Evolutionary conservation across 2,797 vertebrate genomes (phyloP).

Genomic region (Aplochiton taeniatus): DNA sequence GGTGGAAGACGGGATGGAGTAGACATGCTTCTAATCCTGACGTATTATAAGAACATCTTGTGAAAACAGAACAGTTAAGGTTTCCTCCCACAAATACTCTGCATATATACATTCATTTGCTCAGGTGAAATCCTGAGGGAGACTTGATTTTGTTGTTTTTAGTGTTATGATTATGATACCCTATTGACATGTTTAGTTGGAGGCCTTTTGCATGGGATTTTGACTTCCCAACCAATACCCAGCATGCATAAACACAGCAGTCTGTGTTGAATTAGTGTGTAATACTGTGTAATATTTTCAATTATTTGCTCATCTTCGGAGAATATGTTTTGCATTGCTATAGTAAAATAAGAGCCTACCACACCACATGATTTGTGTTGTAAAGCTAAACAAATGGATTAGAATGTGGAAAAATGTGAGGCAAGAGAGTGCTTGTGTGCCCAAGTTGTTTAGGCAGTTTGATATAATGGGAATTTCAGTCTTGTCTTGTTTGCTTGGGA

Average conservation of each 20-base stretch:
- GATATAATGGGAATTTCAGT: constrained; percentile 75
- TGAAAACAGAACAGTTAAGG: constrained; percentile 13
- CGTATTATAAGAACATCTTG: neutral
- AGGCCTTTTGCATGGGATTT: constrained; percentile 33
- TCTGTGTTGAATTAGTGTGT: constrained; percentile 20
- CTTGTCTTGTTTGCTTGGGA: constrained; percentile 78
- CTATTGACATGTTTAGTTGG: constrained; percentile 16
- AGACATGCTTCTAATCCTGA: constrained; percentile 20
- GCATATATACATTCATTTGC: too few species aligned
- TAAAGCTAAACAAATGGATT: constrained; percentile 73
- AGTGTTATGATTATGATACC: constrained; percentile 31
- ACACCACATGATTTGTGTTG: constrained; percentile 52
- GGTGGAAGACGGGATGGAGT: constrained; percentile 4
- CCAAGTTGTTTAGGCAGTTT: constrained; percentile 66
- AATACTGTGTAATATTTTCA: constrained; percentile 54
- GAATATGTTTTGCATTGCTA: constrained; percentile 25
- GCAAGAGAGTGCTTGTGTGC: constrained; percentile 47
- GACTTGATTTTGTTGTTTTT: constrained; percentile 23
- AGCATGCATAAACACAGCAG: constrained; percentile 46
- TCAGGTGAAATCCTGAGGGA: too few species aligned
- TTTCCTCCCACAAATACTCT: neutral
- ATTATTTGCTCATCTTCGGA: constrained; percentile 51
- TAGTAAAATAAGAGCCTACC: constrained; percentile 54
- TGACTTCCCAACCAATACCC: constrained; percentile 36
- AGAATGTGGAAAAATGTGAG: constrained; percentile 65